These are phyloP conservation scores for Holacanthus passer DNA, from an alignment of 2,113 vertebrate genomes.

Conservation along the genomic window DNA sequence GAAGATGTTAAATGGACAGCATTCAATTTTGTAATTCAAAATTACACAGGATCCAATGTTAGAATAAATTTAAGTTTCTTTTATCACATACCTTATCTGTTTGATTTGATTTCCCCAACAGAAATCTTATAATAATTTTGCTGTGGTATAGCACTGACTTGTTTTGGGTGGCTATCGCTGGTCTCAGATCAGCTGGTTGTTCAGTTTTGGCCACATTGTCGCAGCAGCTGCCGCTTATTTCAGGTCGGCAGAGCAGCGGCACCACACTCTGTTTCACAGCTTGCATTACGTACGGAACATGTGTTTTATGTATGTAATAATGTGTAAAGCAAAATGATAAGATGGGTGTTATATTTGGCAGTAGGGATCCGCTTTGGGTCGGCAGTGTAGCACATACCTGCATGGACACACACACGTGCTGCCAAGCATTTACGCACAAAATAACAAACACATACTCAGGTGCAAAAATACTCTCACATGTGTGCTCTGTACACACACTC, in stretches of 20 bases:
- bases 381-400: conserved; percentile 26
- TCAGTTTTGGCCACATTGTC: not conserved
- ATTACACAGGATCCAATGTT: not conserved
- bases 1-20: not conserved
- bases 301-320: conserved; percentile 53
- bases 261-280: conserved; percentile 4
- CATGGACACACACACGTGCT: conserved; percentile 1
- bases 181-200: conserved; percentile 16
- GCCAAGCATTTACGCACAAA: not conserved
- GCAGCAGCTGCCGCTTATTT: conserved; percentile 8
- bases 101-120: not conserved
- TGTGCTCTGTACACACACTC: conserved; percentile 15
- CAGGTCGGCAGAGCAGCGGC: conserved; percentile 10
- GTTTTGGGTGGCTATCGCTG: not conserved
- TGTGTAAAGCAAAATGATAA: conserved; percentile 33
- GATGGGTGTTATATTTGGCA: conserved; percentile 42
- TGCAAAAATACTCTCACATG: conserved; percentile 8
- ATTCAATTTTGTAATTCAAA: not conserved
- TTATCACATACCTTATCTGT: not conserved
- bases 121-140: not conserved
- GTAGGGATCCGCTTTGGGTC: conserved; percentile 31
- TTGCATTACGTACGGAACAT: conserved; percentile 5
- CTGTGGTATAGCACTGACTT: not conserved
- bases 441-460: conserved; percentile 17
- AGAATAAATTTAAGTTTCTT: not conserved